phyloP scores from a whole-genome alignment of 1,140 invertebrate species.

The Drusus annulatus region DNA sequence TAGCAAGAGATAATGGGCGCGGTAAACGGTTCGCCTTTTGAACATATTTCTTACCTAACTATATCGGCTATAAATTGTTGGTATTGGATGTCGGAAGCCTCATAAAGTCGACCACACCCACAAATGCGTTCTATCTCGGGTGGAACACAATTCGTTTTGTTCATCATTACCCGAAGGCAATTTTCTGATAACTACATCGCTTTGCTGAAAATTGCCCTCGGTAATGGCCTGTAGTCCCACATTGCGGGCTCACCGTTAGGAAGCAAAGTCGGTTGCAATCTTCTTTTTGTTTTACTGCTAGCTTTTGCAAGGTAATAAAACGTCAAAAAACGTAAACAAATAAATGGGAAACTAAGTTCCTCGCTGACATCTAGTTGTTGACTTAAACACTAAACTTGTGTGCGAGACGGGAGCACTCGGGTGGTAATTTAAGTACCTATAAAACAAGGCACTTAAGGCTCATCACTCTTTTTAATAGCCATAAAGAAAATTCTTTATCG shows the following conservation, averaged over 20 bases:
- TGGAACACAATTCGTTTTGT: conserved; percentile 37
- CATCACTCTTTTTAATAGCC: conserved; percentile 57
- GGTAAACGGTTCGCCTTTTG: background rate
- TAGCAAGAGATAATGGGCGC: too few relatives aligned
- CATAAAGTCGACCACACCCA: conserved; percentile 32
- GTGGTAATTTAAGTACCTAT: conserved; percentile 58
- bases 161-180: conserved; percentile 28
- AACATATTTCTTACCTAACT: background rate
- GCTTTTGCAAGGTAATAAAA: conserved; percentile 7
- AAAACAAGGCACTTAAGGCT: conserved; percentile 53
- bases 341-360: conserved; percentile 40
- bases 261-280: background rate
- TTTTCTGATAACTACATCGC: conserved; percentile 43
- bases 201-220: conserved; percentile 41
- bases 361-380: conserved; percentile 38
- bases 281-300: conserved; percentile 15
- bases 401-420: conserved; percentile 30
- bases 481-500: conserved; percentile 58
- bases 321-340: conserved; percentile 25
- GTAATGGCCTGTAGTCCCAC: background rate
- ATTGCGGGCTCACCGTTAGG: background rate
- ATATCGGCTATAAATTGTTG: conserved; percentile 18
- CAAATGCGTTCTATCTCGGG: conserved; percentile 32
- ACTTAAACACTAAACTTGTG: conserved; percentile 29
- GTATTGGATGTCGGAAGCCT: conserved; percentile 24